Percentiles rank a stretch among this genome's conserved stretches.
phyloP scores from a whole-genome alignment of 2,797 vertebrate species.

The Clamator glandarius region DNA sequence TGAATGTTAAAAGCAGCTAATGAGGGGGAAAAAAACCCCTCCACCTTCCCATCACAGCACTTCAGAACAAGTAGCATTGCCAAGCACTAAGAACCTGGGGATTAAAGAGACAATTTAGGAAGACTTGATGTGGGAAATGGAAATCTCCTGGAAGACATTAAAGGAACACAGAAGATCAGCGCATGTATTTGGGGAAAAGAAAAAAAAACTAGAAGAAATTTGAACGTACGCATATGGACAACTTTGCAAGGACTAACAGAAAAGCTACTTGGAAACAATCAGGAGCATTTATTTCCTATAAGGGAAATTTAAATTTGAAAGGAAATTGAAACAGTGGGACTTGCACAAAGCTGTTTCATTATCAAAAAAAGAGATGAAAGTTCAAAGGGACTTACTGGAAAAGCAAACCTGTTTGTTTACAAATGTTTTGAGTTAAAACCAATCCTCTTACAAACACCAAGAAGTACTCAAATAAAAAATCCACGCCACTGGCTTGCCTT shows the following conservation, averaged over 20 bases:
- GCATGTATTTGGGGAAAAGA: not conserved
- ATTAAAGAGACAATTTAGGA: conserved; percentile 73
- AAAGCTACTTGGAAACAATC: not conserved
- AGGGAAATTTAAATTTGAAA: not conserved
- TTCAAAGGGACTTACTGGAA: not conserved
- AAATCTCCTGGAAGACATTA: conserved; percentile 63
- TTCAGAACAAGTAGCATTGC: conserved; percentile 70
- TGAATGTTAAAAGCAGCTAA: conserved; percentile 77
- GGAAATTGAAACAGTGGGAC: not conserved
- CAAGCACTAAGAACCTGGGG: conserved; percentile 63
- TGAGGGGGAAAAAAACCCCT: conserved; percentile 44
- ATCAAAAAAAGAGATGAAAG: not conserved
- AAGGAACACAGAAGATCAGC: conserved; percentile 41
- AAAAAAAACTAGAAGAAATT: not conserved
- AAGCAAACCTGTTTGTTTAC: not conserved
- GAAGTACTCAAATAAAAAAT: not conserved
- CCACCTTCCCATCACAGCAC: conserved; percentile 64
- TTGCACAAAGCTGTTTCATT: not conserved
- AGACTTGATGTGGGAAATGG: conserved; percentile 60
- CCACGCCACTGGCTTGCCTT: not conserved
- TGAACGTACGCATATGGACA: not conserved
- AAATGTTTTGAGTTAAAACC: not conserved
- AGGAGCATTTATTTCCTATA: not conserved
- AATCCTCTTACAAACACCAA: not conserved
- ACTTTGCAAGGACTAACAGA: not conserved